Base-by-base conservation (phyloP, 2,113 vertebrate genomes). In the Embiotoca jacksoni region DNA sequence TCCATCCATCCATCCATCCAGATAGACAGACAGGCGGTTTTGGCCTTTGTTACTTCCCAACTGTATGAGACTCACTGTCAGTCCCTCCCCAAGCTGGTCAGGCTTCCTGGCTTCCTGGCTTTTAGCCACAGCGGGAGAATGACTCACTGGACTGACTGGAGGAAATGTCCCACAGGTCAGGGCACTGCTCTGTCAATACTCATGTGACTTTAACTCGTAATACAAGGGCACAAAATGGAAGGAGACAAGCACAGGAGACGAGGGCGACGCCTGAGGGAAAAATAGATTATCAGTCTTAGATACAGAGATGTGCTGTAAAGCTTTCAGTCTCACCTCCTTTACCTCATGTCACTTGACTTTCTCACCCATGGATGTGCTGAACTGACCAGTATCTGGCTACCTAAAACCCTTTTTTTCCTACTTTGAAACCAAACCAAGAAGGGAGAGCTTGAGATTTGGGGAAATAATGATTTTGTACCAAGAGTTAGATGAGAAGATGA, bases 111-210 rank as follows among this genome's bases (percentile, higher is more conserved):
- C 23, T 23, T 23, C 23, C 23, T 23, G 23, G 23, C 49, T 63
- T 76, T 61, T 54, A 73, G 75, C 64, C 70, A 81, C 78, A 63
- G 57, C 14, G 76, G 64, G 75, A 83, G 67, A 81, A 77, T 92
- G 86, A 90, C 75, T 91, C 90, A 88, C 33, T 80, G 81, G 50
- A 72, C 57, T 67, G 81, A 85, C 61, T 53, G 81, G 59, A 81
- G 62, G 72, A 81, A 82, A 77, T 37, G 44, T 64, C 65, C 65
- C 70, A 63, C 65, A 59, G 83, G 83, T 70, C 64, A 66, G 23
- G 76, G 69, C 58, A 3, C 52, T 62, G 82, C 75, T 59, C 71
- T 50, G 64, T 52, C 55, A 75, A 56, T 56, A 56, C 46, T 80
- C 80, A 78, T 67, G 70, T 79, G 83, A 81, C 80, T 71, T 59